A percentile compares a stretch with the other conserved stretches of the same genome.
Conservation (phyloP, 1,140 invertebrate genomes). For the Oreohelix idahoensis region DNA sequence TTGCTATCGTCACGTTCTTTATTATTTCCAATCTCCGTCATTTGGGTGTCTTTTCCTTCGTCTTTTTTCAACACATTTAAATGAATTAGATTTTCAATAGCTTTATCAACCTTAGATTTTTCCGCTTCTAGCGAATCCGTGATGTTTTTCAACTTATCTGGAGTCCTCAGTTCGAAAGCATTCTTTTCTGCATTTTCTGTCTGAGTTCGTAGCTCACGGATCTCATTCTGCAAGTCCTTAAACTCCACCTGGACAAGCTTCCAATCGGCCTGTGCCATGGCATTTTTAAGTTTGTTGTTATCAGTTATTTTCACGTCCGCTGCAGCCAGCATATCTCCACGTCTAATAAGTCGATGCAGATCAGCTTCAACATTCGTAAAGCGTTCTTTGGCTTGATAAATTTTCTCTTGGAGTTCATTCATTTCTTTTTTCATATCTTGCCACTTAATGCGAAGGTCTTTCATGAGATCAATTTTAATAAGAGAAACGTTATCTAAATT, state of each 20-base stretch:
- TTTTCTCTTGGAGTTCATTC: background rate
- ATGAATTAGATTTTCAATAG: background rate
- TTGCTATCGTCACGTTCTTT: background rate
- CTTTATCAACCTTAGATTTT: background rate
- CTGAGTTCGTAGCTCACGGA: background rate
- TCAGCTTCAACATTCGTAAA: background rate
- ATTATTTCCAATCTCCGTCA: background rate
- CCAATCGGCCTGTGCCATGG: background rate
- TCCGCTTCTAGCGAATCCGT: background rate
- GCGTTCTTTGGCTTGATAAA: background rate
- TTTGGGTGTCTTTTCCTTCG: background rate
- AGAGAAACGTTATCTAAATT: background rate
- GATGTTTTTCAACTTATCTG: background rate
- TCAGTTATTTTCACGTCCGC: background rate
- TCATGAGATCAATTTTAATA: background rate
- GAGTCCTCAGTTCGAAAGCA: background rate
- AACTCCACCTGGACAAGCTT: background rate
- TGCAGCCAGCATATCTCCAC: background rate
- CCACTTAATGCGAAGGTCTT: background rate
- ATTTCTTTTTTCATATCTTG: background rate
- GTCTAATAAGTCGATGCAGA: background rate
- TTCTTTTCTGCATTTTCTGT: background rate
- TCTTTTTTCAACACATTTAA: background rate
- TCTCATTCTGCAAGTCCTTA: background rate
- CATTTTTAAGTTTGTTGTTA: background rate